A percentile compares a stretch with the other conserved stretches of the same genome.
phyloP scores from a whole-genome alignment of 2,888 invertebrate species.

The Belgica antarctica region DNA sequence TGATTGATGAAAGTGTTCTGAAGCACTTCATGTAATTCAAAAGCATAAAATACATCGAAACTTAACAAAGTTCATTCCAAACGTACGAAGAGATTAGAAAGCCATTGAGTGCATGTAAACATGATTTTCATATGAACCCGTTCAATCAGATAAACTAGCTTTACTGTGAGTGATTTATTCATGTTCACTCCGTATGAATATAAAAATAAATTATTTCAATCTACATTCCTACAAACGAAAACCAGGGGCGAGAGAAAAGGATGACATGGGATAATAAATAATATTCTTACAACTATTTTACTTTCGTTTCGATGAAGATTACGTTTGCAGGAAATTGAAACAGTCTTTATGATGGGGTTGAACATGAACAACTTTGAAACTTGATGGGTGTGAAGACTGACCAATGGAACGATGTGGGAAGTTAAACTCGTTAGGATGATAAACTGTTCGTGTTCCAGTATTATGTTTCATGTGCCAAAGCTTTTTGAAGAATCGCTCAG shows the following conservation, averaged over 20 bases:
- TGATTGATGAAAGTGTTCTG: not conserved
- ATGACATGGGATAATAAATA: constrained; percentile 6
- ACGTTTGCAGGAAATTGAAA: constrained; percentile 4
- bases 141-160: constrained; percentile 37
- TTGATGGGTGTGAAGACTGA: not conserved
- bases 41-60: not conserved
- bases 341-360: not conserved
- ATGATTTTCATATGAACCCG: constrained; percentile 28
- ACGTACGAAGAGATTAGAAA: constrained; percentile 22
- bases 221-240: not conserved
- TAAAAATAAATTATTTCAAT: constrained; percentile 4
- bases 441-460: too few relatives aligned
- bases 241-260: too few relatives aligned
- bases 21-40: not conserved
- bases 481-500: too few relatives aligned
- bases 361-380: not conserved
- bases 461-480: too few relatives aligned
- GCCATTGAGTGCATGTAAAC: constrained; percentile 28
- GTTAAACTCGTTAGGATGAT: not conserved
- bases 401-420: not conserved
- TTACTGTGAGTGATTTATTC: constrained; percentile 39
- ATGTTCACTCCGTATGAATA: not conserved
- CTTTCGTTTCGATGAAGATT: not conserved
- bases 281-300: constrained; percentile 2
- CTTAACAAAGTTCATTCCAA: not conserved